phyloP scores from a whole-genome alignment of 2,888 invertebrate species.

The Pomacea canaliculata region DNA sequence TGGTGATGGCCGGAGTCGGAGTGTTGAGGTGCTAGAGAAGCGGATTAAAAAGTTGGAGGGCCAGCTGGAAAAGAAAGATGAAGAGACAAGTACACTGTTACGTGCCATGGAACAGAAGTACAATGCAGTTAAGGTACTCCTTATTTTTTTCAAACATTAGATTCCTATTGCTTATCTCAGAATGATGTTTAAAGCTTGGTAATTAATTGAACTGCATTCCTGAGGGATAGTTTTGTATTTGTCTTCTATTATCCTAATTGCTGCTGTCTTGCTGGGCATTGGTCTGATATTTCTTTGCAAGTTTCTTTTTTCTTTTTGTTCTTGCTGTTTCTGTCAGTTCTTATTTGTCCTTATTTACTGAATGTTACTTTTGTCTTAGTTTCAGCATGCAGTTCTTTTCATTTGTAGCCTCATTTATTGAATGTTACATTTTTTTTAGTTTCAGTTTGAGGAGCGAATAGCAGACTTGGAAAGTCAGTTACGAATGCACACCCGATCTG shows the following conservation, averaged over 20 bases:
- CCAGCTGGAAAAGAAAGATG: constrained; percentile 63
- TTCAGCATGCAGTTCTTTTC: too few species aligned
- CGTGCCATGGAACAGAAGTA: constrained; percentile 67
- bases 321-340: too few species aligned
- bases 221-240: too few species aligned
- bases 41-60: constrained; percentile 60
- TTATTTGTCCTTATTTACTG: too few species aligned
- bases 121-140: constrained; percentile 60
- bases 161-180: neutral
- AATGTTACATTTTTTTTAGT: constrained; percentile 36
- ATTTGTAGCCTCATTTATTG: too few species aligned
- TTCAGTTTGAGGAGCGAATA: constrained; percentile 66
- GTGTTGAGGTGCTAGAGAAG: constrained; percentile 59
- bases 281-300: too few species aligned
- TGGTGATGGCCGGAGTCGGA: constrained; percentile 28
- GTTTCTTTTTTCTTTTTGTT: too few species aligned
- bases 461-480: constrained; percentile 60
- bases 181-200: too few species aligned
- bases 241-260: too few species aligned
- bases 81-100: constrained; percentile 55
- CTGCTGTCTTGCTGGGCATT: too few species aligned
- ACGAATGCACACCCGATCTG: constrained; percentile 44
- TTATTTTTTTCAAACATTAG: neutral
- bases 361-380: too few species aligned
- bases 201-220: too few species aligned